Evolutionary conservation across 1,140 invertebrate genomes (phyloP).

Genomic region (Batillaria attramentaria): DNA sequence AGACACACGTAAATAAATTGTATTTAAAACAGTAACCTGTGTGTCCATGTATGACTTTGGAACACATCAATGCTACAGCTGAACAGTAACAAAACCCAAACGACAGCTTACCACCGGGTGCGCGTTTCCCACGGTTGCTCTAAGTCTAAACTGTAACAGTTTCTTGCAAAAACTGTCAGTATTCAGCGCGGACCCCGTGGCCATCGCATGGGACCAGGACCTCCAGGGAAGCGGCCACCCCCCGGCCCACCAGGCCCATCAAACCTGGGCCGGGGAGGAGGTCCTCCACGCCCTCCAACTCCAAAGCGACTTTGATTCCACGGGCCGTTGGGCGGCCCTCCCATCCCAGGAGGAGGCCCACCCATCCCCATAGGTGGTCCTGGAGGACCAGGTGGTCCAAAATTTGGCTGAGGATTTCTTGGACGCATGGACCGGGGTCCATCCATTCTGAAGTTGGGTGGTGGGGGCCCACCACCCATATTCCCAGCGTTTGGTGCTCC

Average conservation of each 20-base stretch:
- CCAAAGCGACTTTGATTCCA: slow-evolving; percentile 4
- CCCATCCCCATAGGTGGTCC: slow-evolving; percentile 3
- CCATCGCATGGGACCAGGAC: slow-evolving; percentile 26
- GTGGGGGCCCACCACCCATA: slow-evolving; percentile 19
- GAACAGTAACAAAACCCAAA: no score
- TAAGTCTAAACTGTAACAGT: no score
- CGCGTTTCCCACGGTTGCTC: no score
- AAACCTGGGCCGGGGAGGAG: slow-evolving; percentile 15
- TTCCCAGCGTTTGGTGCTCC: background rate
- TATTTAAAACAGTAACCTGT: no score
- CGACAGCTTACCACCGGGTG: no score
- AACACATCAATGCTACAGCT: no score
- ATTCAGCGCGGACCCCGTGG: slow-evolving; percentile 23
- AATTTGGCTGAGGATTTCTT: slow-evolving; percentile 32
- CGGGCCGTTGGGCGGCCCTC: background rate
- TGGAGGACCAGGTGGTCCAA: slow-evolving; percentile 26
- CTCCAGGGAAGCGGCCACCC: slow-evolving; percentile 28
- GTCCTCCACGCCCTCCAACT: slow-evolving; percentile 17
- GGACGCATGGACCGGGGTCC: slow-evolving; percentile 32
- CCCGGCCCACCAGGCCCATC: slow-evolving; percentile 22
- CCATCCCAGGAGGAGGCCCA: slow-evolving; percentile 13
- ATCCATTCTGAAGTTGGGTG: slow-evolving; percentile 16
- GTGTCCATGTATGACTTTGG: no score
- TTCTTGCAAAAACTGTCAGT: no score
- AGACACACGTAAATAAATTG: no score